These are phyloP conservation scores for Drosophila bipectinata DNA, from an alignment of 1,140 invertebrate genomes.

Conservation along the genomic window DNA sequence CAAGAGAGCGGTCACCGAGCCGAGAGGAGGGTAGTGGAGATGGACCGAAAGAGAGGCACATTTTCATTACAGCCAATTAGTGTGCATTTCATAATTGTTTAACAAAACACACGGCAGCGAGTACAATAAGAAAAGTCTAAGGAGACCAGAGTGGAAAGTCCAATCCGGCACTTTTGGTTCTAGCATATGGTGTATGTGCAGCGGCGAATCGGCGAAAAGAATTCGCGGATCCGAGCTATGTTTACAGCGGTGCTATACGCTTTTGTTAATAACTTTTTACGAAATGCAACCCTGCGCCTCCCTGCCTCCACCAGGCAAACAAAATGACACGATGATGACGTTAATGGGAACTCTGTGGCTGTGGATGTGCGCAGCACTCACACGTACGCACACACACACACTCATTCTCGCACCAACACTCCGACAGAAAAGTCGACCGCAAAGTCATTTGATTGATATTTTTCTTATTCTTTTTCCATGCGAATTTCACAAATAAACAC, in stretches of 20 bases:
- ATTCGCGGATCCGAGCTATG: constrained; percentile 36
- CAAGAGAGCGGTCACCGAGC: constrained; percentile 13
- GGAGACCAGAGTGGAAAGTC: constrained; percentile 24
- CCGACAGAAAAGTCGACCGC: constrained; percentile 64
- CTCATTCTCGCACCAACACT: constrained; percentile 42
- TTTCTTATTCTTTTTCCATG: constrained; percentile 51
- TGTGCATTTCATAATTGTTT: constrained; percentile 83
- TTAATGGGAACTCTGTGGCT: constrained; percentile 75
- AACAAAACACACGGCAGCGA: constrained; percentile 64
- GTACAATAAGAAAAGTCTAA: constrained; percentile 25
- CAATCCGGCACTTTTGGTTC: constrained; percentile 33
- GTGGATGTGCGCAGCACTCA: constrained; percentile 59
- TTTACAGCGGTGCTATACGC: constrained; percentile 12
- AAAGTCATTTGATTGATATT: constrained; percentile 81
- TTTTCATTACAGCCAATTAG: constrained; percentile 83
- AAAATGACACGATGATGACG: constrained; percentile 83
- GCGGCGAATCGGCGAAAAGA: constrained; percentile 13
- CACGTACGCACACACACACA: constrained; percentile 53
- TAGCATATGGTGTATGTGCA: constrained; percentile 59
- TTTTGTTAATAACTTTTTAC: constrained; percentile 46
- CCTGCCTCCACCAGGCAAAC: constrained; percentile 53
- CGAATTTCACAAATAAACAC: constrained; percentile 79
- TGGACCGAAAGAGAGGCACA: constrained; percentile 48
- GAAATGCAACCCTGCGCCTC: constrained; percentile 78
- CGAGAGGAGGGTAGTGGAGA: constrained; percentile 4